These are phyloP conservation scores for Psammodynastes pulverulentus DNA, from an alignment of 2,113 vertebrate species.

Conservation along the genomic window DNA sequence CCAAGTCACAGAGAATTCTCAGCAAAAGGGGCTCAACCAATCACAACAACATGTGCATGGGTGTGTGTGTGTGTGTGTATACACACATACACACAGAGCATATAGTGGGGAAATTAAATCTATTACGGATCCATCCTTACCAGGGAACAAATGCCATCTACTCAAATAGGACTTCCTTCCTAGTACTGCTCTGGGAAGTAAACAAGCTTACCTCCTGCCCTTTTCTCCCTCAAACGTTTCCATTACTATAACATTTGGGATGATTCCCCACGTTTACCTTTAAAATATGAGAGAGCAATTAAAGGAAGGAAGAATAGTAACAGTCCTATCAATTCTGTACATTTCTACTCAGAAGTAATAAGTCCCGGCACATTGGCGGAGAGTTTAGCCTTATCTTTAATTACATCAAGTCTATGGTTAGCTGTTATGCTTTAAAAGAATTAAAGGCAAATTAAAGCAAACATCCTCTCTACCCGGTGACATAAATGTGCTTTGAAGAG, in stretches of 20 bases:
- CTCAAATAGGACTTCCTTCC: not conserved
- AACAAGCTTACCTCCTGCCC: not conserved
- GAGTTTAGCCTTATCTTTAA: not conserved
- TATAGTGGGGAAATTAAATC: too few species aligned
- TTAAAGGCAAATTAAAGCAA: not conserved
- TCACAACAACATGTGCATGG: not conserved
- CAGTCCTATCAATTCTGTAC: not conserved
- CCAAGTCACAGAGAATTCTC: not conserved
- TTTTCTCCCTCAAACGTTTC: not conserved
- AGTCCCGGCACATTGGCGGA: not conserved
- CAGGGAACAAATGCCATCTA: not conserved
- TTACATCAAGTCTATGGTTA: not conserved
- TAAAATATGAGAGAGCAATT: not conserved
- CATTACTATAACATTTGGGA: not conserved
- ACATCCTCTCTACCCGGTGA: conserved; percentile 3
- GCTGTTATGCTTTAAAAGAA: not conserved
- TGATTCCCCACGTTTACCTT: not conserved
- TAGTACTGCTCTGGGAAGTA: not conserved
- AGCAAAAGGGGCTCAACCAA: not conserved
- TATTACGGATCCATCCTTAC: not conserved
- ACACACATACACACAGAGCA: too few species aligned
- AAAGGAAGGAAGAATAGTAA: not conserved
- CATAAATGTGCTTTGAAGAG: conserved; percentile 30
- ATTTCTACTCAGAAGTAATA: not conserved
- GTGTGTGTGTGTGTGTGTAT: too few species aligned